Evolutionary conservation across 2,113 vertebrate species (phyloP), one percentile per base, ranked within the genome.

Genomic region (Orycteropus afer): DNA sequence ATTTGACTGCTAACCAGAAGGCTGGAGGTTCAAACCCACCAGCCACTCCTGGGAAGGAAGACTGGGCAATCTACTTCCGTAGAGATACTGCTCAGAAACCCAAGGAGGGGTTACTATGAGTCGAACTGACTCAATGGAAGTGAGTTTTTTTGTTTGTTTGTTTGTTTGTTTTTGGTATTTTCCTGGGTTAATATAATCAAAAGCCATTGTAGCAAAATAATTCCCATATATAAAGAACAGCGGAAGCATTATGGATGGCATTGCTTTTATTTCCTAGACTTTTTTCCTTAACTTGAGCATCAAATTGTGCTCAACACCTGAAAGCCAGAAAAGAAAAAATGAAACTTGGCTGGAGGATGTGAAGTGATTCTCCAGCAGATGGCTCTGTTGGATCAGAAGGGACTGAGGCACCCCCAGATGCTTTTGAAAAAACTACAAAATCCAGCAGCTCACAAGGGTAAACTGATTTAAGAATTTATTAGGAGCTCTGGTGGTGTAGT

Each of bases 301-400:
- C 63, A 71, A 23, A 77, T 34, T 61, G 47, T 37, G 8, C 40
- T 11, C 23, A 92, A 85, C 84, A 85, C 42, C 69, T n/a, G 55
- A 86, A 76, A 80, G 27, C 42, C 55, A 55, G 71, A 51, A 61
- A 90, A 53, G 29, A 42, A n/a, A 55, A 91, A 63, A 37, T 3
- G 63, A 45, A 76, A 82, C 37, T 40, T 51, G 47, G 89, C 79
- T 71, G 91, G 85, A 84, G 63, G 12, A 59, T 17, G 37, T 69
- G 74, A 96, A 97, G 59, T 1, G 0, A 4, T 29, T 87, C 42
- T 94, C 92, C 97, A 97, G 96, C 86, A 85, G 86, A 97, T 93
- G 83, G 95, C 96, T 78, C 94, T 59, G 88, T 2, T 2, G 49
- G 63, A 90, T 37, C 57, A 69, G 10, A 67, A 87, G 42, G 90